Evolutionary conservation across 2,113 vertebrate species (phyloP).

Genomic region (Felis chaus): DNA sequence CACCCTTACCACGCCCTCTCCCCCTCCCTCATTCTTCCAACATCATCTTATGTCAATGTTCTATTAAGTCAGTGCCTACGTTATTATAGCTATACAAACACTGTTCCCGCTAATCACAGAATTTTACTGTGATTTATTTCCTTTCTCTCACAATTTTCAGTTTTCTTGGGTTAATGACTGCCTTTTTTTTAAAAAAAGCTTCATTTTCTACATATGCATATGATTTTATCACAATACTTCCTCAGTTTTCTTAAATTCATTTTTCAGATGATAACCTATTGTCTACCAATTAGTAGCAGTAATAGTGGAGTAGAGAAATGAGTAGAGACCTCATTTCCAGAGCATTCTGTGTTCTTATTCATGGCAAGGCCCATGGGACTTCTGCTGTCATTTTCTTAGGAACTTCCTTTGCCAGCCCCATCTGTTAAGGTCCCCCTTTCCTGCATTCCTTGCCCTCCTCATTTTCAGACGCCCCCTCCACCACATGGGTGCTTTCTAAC

Average conservation of each 20-base stretch:
- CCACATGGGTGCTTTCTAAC: neutral
- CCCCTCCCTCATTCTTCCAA: neutral
- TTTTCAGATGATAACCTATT: neutral
- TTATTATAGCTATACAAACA: neutral
- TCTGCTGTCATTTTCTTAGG: neutral
- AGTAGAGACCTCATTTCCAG: neutral
- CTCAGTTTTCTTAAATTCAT: neutral
- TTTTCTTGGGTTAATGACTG: conserved; percentile 34
- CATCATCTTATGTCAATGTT: conserved; percentile 27
- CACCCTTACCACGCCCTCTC: neutral
- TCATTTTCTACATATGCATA: neutral
- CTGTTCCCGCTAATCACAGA: neutral
- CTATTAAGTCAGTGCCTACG: conserved; percentile 12
- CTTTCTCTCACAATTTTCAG: neutral
- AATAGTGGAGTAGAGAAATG: too few species aligned
- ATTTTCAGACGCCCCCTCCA: neutral
- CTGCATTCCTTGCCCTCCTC: neutral
- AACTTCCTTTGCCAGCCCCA: neutral
- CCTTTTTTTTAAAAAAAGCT: neutral
- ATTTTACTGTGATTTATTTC: conserved; percentile 19
- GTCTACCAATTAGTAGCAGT: neutral
- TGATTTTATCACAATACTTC: neutral
- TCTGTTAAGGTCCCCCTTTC: neutral
- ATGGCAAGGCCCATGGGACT: neutral
- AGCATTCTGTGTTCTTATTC: neutral